Evolutionary conservation across 2,888 invertebrate genomes (phyloP), one percentile per base, ranked within the genome.

Genomic region (Strigamia crassipes): DNA sequence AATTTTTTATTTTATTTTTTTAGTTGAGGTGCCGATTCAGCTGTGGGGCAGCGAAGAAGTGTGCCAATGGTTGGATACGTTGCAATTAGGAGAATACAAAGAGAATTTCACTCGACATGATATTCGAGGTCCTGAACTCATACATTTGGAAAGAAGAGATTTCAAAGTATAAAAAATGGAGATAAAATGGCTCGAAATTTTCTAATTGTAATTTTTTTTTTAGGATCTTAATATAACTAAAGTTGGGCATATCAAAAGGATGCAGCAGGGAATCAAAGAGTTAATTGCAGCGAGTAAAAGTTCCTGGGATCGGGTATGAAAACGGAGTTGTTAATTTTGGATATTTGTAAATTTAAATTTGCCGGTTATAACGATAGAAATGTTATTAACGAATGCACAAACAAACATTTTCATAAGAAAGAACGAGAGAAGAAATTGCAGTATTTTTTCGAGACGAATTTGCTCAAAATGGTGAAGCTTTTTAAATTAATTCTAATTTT

Each of bases 191-290:
- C 6, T 13, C 4, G n/a, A 38, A 12, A 9, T 79, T 79, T 82
- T 18, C 18, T 4, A 56, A 21, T 38, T 82, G 61, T 13, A 18
- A 66, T 73, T 42, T 61, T 82, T 83, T 5, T 81, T 95, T 5
- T 92, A 96, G 87, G 98, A 98, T 84, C 90, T 98, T 78, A 97
- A 97, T 10, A 93, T 98, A 81, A 93, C 93, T 12, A 98, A 98
- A 89, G 95, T 98, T 80, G 98, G 98, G 0, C 98, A 98, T 88
- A 93, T 97, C 41, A 98, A 98, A 89, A 92, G 98, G 86, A 94
- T 99, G 85, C 92, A 96, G 84, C 95, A 96, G 88, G 96, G 95
- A 27, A 95, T 97, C 84, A 94, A 95, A 89, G 96, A 97, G 10
- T 46, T 79, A 21, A 42, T 21, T 13, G 15, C 79, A 10, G 46